Base-by-base conservation (phyloP, 1,140 invertebrate species). In the Holotrichia oblita region DNA sequence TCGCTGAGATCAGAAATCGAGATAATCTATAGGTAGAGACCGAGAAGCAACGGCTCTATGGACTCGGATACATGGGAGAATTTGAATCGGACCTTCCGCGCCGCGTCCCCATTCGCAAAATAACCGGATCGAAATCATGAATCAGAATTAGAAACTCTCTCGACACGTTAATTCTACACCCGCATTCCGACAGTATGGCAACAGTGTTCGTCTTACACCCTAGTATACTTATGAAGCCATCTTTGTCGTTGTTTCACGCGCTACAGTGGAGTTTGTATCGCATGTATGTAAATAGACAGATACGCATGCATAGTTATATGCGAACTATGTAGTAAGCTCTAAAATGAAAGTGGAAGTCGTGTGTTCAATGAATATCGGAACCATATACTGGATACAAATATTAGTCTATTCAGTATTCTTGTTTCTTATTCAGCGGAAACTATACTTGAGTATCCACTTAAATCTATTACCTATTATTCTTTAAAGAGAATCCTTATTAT, bases 141-240 rank as follows among this genome's bases (percentile, higher is more conserved):
- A 55, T 55, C 48, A 55, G 48, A 55, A 55, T 55, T 55, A 55
- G 48, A 55, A 55, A 55, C 17, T 17, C 9, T 17, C 48, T 17
- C 48, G 48, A 55, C 48, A 17, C 48, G n/a, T 55, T 55, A 55
- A 55, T 55, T 55, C 48, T 17, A 55, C 48, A 55, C 48, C 48
- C 48, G 48, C 48, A 55, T 55, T 55, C 48, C 48, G 48, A 17
- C 14, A 4, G 14, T n/a, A n/a, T n/a, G 3, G 6, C 14, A 55
- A 17, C 6, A 14, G 48, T 55, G 3, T 6, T 55, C 48, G 48
- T 55, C 14, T 55, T 17, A 55, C 48, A 55, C 48, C 14, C 6
- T 17, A 14, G 14, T 55, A 55, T 17, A 17, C 6, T 17, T 55
- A 55, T 17, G 48, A n/a, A 3, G 10, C 44, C n/a, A 3, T 48